These are phyloP conservation scores for Anguilla obscura DNA, from an alignment of 2,797 vertebrate species.

Conservation along the genomic window DNA sequence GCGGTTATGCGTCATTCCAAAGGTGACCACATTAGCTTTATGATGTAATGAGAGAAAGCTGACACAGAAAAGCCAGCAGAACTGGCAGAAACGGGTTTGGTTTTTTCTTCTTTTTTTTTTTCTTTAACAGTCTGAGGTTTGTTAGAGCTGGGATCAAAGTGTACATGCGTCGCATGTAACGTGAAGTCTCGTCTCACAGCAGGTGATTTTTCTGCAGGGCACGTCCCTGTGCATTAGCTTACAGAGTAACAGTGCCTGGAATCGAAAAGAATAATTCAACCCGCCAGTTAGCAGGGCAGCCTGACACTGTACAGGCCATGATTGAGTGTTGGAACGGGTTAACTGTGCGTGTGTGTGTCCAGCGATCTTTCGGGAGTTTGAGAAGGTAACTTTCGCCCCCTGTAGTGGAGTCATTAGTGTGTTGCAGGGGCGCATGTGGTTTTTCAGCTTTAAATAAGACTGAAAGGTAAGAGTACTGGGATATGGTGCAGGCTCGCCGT, in stretches of 20 bases:
- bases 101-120: neutral
- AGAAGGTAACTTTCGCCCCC: neutral
- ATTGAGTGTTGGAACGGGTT: neutral
- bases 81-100: neutral
- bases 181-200: neutral
- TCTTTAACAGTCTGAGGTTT: neutral
- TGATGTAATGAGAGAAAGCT: neutral
- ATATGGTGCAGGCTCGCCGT: neutral
- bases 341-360: neutral
- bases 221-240: neutral
- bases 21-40: neutral
- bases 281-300: neutral
- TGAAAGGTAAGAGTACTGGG: neutral
- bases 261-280: neutral
- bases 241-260: neutral
- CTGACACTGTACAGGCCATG: neutral
- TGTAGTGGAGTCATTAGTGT: neutral
- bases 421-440: neutral
- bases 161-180: neutral
- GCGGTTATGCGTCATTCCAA: neutral
- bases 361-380: constrained; percentile 21
- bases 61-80: neutral
- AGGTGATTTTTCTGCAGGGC: neutral
- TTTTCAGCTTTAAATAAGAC: constrained; percentile 27
- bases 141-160: neutral